phyloP scores from a whole-genome alignment of 2,113 vertebrate species.

The Mixornis gularis region DNA sequence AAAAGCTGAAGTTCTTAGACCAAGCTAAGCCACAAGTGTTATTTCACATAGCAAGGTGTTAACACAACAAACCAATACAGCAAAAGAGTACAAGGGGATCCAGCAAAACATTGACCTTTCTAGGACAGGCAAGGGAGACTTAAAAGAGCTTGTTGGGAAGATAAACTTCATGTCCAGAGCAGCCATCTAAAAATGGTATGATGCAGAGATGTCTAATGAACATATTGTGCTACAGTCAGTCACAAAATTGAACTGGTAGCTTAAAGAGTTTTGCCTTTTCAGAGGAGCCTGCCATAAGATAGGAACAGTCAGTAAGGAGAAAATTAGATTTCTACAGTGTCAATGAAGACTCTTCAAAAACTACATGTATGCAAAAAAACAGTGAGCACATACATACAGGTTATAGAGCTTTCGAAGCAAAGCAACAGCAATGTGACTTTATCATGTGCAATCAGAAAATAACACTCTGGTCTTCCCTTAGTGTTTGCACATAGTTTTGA shows the following conservation, averaged over 20 bases:
- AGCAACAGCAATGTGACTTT: not conserved
- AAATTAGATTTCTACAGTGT: not conserved
- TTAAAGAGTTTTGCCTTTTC: not conserved
- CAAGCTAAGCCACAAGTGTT: not conserved
- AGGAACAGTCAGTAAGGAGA: not conserved
- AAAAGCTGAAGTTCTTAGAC: not conserved
- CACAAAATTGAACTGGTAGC: not conserved
- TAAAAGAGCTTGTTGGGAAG: not conserved
- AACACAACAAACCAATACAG: not conserved
- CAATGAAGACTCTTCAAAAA: not conserved
- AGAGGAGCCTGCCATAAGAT: not conserved
- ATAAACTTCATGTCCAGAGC: not conserved
- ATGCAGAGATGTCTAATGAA: not conserved
- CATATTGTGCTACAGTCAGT: not conserved
- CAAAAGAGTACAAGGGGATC: not conserved
- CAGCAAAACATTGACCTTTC: not conserved
- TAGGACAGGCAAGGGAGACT: not conserved
- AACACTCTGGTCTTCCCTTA: not conserved
- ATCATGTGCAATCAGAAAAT: not conserved
- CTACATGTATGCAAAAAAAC: not conserved
- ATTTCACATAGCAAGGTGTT: not conserved
- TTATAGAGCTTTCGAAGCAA: not conserved
- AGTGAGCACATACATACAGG: rapidly evolving
- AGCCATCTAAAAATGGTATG: not conserved
- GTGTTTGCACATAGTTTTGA: not conserved